These are phyloP conservation scores for Alouatta palliata DNA, from an alignment of 2,113 vertebrate genomes.

Conservation along the genomic window DNA sequence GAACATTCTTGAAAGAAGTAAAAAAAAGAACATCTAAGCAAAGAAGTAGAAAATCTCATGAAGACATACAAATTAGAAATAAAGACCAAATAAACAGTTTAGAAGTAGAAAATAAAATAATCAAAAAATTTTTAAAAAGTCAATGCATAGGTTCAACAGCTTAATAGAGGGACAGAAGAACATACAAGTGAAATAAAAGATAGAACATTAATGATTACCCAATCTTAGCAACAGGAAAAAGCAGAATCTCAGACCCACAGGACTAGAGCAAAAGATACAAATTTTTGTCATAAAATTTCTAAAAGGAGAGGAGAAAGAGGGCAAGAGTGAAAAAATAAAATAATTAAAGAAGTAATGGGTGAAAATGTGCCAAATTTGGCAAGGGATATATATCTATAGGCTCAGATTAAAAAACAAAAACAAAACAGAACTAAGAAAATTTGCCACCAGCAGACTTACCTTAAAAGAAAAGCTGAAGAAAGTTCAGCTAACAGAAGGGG, in stretches of 20 bases:
- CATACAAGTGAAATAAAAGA: neutral
- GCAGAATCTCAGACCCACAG: neutral
- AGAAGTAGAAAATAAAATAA: neutral
- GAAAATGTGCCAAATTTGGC: neutral
- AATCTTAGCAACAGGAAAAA: neutral
- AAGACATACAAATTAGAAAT: neutral
- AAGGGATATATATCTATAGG: neutral
- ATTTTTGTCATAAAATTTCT: neutral
- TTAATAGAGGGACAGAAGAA: neutral
- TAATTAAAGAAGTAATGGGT: neutral
- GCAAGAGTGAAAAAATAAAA: neutral
- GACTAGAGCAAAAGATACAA: neutral
- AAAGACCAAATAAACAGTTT: neutral
- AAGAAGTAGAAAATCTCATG: neutral
- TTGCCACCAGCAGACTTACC: neutral
- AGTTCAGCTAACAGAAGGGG: neutral
- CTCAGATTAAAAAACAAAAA: neutral
- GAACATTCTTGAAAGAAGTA: neutral
- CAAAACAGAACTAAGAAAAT: neutral
- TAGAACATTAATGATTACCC: neutral
- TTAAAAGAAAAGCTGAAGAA: neutral
- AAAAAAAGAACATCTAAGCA: neutral
- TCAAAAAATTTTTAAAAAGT: neutral
- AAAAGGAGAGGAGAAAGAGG: neutral
- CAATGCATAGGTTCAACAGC: neutral